Base-by-base conservation (phyloP, 2,888 invertebrate genomes). In the Melinopterus prodromus region DNA sequence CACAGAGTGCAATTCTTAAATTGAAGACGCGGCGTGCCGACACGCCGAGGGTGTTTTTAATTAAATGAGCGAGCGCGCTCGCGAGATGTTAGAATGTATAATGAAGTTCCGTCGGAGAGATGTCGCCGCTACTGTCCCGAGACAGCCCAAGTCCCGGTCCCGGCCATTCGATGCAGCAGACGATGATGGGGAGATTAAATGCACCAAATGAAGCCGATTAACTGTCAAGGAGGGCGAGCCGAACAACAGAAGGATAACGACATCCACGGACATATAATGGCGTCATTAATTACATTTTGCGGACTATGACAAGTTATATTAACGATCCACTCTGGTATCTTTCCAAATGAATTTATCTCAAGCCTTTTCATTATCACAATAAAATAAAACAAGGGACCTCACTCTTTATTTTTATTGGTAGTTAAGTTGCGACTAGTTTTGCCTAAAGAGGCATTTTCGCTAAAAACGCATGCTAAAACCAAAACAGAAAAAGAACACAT, bases 161-260 rank as follows among this genome's bases (percentile, higher is more conserved):
- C 77, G n/a, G 69, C 36, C 35, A 53, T 26, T 26, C 2, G 26
- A n/a, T 70, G 53, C 16, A 53, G 38, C 71, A 71, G 37, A 69
- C 35, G 71, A 38, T 36, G 53, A 35, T 71, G 75, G 70, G 70
- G 71, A 79, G 78, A 78, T 81, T 77, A 76, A 78, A 80, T 81
- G 69, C 82, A 82, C 82, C 84, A 85, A 85, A 85, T 84, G 85
- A 85, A 85, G 85, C 85, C 84, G 85, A 85, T 85, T 85, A 85
- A 82, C 82, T 82, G 83, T 80, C 77, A 70, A 70, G 26, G 69
- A 75, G 71, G 71, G 80, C 81, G 79, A 80, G 81, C 74, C 80
- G 77, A 81, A 81, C 80, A 78, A 80, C 80, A 79, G 80, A 82
- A 83, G 78, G 82, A 83, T 84, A 83, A 84, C 82, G 83, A 84